Percentiles rank a stretch among this genome's conserved stretches.
These are phyloP conservation scores for Echinops telfairi DNA, from an alignment of 2,113 vertebrate species.

Conservation along the genomic window DNA sequence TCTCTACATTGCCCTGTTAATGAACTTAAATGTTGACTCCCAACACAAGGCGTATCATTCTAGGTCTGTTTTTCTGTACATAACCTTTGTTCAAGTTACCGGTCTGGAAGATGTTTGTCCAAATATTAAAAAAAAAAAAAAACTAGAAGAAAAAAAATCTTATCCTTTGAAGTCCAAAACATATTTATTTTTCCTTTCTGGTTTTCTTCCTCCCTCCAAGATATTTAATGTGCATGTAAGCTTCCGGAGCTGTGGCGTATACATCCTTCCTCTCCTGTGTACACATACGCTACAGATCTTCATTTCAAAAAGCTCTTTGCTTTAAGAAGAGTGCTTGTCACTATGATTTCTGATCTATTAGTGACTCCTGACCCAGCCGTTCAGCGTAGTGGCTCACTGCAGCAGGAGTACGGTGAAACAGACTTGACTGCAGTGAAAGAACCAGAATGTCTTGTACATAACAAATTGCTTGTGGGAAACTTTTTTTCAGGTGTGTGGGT, in stretches of 20 bases:
- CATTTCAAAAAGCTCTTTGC: background rate
- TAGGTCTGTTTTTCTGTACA: background rate
- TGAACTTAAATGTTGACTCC: constrained; percentile 54
- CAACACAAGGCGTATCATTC: background rate
- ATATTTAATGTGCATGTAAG: background rate
- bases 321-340: constrained; percentile 19
- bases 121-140: constrained; percentile 4
- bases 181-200: background rate
- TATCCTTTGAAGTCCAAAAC: constrained; percentile 27
- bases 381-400: background rate
- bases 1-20: constrained; percentile 50
- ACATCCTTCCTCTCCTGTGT: background rate
- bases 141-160: background rate
- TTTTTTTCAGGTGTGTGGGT: background rate
- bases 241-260: background rate
- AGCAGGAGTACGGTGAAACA: constrained; percentile 4
- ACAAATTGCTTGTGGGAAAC: background rate
- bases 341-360: background rate
- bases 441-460: background rate
- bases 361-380: background rate
- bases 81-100: constrained; percentile 18
- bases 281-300: background rate
- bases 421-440: background rate
- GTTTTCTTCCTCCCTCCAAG: background rate
- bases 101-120: constrained; percentile 27